Base-by-base conservation (phyloP, 2,797 vertebrate genomes). In the Tokudaia muenninki region DNA sequence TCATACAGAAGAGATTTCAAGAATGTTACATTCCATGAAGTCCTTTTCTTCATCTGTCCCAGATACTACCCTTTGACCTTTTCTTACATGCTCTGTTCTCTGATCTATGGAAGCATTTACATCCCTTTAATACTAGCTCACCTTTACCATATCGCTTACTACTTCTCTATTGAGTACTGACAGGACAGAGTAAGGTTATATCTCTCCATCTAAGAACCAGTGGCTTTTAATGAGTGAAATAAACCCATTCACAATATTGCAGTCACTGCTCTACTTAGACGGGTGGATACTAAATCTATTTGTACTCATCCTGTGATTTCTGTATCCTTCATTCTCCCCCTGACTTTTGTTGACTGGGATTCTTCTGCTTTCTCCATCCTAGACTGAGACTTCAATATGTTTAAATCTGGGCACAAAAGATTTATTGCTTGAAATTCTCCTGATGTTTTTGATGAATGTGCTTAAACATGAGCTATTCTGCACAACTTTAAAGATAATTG, bases 361-460 rank as follows among this genome's bases (percentile, higher is more conserved):
- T 50, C 19, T 24, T 50, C 61, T 50, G 1, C 29, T 86, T 1
- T 50, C 63, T 67, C 65, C 61, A n/a, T 13, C 6, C 17, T 50
- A 50, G 31, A 21, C 11, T 8, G 37, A 92, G 8, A 77, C 37
- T 88, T 89, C 22, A 59, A 61, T 72, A 37, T 77, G 6, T 78
- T 86, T n/a, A 34, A 19, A 89, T 47, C 11, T 6, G 22, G 65
- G 82, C 22, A 37, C 6, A 37, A 57, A 21, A 70, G 11, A 52
- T 79, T 77, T 83, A 17, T 22, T 92, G 90, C 67, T 81, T 50
- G 72, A 92, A 89, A 74, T 52, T 47, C 89, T 59, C 82, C 63
- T 92, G 65, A 84, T 19, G 13, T 44, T 75, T 94, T 82, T 75
- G 61, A 87, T 75, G 79, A 91, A 90, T 87, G 80, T 67, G 61